Base-by-base conservation (phyloP, 2,797 vertebrate species). In the Calcarius lapponicus region DNA sequence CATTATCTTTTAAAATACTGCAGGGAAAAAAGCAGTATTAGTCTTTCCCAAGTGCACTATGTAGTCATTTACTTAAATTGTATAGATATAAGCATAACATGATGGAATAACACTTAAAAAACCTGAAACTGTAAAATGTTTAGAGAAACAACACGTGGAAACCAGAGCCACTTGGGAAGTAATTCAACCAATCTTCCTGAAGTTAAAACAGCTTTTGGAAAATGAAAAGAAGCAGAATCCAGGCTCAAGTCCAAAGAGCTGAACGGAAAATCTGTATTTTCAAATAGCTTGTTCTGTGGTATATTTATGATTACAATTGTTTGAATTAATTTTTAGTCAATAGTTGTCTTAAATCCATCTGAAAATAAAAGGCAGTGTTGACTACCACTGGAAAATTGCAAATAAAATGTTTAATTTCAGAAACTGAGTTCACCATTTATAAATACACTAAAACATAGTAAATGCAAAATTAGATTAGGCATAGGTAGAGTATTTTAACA, bases 341-440 rank as follows among this genome's bases (percentile, higher is more conserved):
- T 22, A 2, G 42, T 69, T 88, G 40, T 88, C 76, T 90, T 91
- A 88, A 79, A 88, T 84, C 58, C 65, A 79, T 84, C 76, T 57
- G 57, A 97, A 92, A 82, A 96, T 75, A 97, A 97, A 93, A 94
- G 64, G 84, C 96, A 95, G 88, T 88, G 57, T 86, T 76, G 92
- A 95, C 94, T 96, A 96, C 96, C 94, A 91, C 96, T 97, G 97
- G 95, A 97, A 98, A 98, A 98, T 97, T 95, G 95, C 98, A 98
- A 98, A 98, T 98, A 98, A 98, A 97, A 98, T 97, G 97, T 98
- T 98, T 98, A 98, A 98, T 98, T 98, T 98, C 97, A 97, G 97
- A 98, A 98, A 98, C 95, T 88, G 96, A 97, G 95, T 97, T 97
- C 97, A 97, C 97, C 97, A 97, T 97, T 98, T 98, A 98, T 98